A percentile compares a stretch with the other conserved stretches of the same genome.
Evolutionary conservation across 2,888 invertebrate genomes (phyloP).

Genomic region (Cheilosia scutellata): DNA sequence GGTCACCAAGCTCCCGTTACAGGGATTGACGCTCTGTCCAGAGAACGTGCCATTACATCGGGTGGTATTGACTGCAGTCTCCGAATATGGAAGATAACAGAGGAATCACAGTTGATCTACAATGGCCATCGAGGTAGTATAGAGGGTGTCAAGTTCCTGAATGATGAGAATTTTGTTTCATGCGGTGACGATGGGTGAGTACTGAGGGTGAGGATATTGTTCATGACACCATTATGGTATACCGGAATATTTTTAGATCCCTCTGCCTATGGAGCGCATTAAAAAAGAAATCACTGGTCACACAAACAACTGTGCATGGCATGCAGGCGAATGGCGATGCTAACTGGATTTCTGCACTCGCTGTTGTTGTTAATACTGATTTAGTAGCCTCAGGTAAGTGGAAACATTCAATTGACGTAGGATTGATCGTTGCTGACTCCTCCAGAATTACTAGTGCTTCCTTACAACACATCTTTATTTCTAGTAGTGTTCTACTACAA

Average conservation of each 20-base stretch:
- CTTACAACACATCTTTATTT: too few relatives aligned
- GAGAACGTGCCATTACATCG: constrained; percentile 94
- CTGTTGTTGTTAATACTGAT: constrained; percentile 93
- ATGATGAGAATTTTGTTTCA: constrained; percentile 97
- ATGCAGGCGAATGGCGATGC: constrained; percentile 87
- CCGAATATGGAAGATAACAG: constrained; percentile 98
- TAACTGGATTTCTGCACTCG: constrained; percentile 94
- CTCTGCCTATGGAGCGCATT: constrained; percentile 92
- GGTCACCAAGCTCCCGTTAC: constrained; percentile 96
- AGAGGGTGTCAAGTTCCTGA: constrained; percentile 94
- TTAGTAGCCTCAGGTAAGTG: constrained; percentile 91
- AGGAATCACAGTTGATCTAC: constrained; percentile 98
- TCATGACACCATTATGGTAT: background rate
- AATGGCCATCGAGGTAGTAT: constrained; percentile 93
- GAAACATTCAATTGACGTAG: too few relatives aligned
- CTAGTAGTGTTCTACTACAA: too few relatives aligned
- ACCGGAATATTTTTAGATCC: constrained; percentile 82
- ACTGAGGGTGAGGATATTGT: background rate
- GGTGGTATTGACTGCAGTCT: constrained; percentile 95
- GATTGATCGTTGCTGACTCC: too few relatives aligned
- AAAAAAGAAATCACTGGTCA: constrained; percentile 93
- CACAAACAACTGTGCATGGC: constrained; percentile 90
- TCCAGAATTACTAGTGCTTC: too few relatives aligned
- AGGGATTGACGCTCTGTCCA: constrained; percentile 93
- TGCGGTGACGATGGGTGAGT: constrained; percentile 94